Base-by-base conservation (phyloP, 2,888 invertebrate species). In the Diaprepes abbreviatus region DNA sequence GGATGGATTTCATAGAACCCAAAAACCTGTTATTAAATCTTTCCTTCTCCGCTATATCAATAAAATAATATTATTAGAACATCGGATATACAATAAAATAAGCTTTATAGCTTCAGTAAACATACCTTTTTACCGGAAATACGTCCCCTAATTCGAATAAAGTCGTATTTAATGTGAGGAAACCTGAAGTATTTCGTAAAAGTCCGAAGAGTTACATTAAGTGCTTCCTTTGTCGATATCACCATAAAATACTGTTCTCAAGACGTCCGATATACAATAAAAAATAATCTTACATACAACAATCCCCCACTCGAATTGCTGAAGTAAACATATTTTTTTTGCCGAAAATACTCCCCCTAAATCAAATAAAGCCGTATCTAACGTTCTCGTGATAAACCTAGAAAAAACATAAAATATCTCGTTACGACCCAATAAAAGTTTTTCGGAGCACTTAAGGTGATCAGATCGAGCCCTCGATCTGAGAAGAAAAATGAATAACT, bases 401-500 rank as follows among this genome's bases (percentile, higher is more conserved):
- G 40, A 54, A 60, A 64, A 69, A 64, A 43, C 69, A 69, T 69
- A 64, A 69, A 69, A 58, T 52, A 69, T 69, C 64, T 64, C 63
- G 69, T 69, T 69, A 69, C 69, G 69, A 69, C 50, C 64, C 54
- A 69, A 69, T 69, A 69, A 69, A 69, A 69, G 69, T 69, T 64
- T 59, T 52, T 57, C 64, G 58, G 59, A 70, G 64, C 70, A 70
- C 70, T 70, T 70, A 58, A 70, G 65, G 43, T 70, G 65, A 70
- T 70, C 70, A 70, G 60, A 70, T 69, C 69, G 69, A 14, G 57
- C 43, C 14, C 35, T 52, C 43, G 58, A 64, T 64, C 52, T 43
- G 12, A 14, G 64, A 48, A 63, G 58, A 69, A 69, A 69, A 69
- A 69, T 69, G 64, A 64, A 38, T 58, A 54, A 64, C 58, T 50